These are phyloP conservation scores for Rhabdomys pumilio DNA, from an alignment of 2,797 vertebrate species.

Conservation along the genomic window DNA sequence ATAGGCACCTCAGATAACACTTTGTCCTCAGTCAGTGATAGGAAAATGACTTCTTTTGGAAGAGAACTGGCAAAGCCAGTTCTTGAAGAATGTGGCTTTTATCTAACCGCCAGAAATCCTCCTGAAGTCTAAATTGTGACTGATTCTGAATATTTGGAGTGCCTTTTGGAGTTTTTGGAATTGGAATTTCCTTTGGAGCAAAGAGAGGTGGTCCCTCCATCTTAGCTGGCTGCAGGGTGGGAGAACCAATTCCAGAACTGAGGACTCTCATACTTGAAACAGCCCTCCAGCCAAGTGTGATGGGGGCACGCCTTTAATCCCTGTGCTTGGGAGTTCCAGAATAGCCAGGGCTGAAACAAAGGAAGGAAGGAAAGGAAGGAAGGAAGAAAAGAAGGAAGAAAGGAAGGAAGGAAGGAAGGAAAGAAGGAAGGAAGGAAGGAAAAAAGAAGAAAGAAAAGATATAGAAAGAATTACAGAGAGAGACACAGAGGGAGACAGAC, in stretches of 20 bases:
- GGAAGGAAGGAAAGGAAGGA: too few relatives aligned
- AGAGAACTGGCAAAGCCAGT: too few relatives aligned
- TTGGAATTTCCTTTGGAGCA: background rate
- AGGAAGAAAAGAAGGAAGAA: background rate
- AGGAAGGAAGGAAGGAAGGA: too few relatives aligned
- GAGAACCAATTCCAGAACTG: background rate
- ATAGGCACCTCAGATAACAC: background rate
- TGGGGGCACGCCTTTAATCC: background rate
- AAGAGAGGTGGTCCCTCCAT: rapidly evolving
- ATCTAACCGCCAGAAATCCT: background rate
- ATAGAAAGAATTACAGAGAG: background rate
- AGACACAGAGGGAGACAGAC: background rate
- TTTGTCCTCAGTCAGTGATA: background rate
- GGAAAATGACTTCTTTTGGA: background rate
- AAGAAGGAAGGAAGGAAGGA: too few relatives aligned
- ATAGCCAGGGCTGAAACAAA: background rate
- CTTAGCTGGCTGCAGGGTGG: background rate
- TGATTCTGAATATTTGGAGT: background rate
- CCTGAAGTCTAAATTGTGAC: too few relatives aligned
- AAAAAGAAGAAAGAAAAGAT: too few relatives aligned
- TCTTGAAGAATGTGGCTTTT: background rate
- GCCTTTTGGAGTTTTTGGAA: background rate
- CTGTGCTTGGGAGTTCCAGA: background rate
- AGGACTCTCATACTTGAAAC: background rate
- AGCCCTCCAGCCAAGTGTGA: background rate